phyloP scores from a whole-genome alignment of 1,140 invertebrate genomes.

The Drosophila funebris region DNA sequence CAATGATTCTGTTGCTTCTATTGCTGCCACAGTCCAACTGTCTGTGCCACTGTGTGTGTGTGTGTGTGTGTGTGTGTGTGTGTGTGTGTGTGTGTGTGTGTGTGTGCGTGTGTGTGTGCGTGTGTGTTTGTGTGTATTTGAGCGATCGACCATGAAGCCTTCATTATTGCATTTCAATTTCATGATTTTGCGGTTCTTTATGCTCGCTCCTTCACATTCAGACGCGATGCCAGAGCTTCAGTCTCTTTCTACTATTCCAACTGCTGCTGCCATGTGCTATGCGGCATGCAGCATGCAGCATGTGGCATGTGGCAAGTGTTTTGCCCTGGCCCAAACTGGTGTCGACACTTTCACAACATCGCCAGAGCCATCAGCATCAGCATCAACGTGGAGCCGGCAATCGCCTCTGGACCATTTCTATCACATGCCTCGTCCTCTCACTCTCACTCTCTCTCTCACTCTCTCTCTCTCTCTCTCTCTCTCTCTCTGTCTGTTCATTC shows the following conservation, averaged over 20 bases:
- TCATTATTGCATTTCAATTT: constrained; percentile 82
- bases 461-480: not conserved
- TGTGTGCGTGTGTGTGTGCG: too few relatives aligned
- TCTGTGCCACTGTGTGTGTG: constrained; percentile 1
- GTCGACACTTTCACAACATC: constrained; percentile 79
- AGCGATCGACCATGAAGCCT: constrained; percentile 81
- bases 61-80: not conserved
- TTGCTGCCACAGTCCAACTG: constrained; percentile 31
- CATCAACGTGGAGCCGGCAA: constrained; percentile 14
- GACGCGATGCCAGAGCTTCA: not conserved
- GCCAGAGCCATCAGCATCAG: constrained; percentile 21
- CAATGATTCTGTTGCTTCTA: constrained; percentile 35
- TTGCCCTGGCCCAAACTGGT: constrained; percentile 63
- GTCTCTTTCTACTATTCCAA: not conserved
- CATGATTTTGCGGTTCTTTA: constrained; percentile 82
- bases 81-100: constrained; percentile 19
- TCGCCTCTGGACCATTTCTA: constrained; percentile 14
- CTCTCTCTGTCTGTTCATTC: constrained; percentile 44
- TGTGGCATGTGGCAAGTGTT: constrained; percentile 61
- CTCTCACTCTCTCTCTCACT: not conserved
- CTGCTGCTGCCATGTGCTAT: not conserved
- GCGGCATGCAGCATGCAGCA: constrained; percentile 16
- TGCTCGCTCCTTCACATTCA: constrained; percentile 62
- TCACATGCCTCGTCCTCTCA: not conserved
- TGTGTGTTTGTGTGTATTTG: constrained; percentile 26